A percentile compares a stretch with the other conserved stretches of the same genome.
phyloP scores from a whole-genome alignment of 2,888 invertebrate species.

The Clostera curtula region DNA sequence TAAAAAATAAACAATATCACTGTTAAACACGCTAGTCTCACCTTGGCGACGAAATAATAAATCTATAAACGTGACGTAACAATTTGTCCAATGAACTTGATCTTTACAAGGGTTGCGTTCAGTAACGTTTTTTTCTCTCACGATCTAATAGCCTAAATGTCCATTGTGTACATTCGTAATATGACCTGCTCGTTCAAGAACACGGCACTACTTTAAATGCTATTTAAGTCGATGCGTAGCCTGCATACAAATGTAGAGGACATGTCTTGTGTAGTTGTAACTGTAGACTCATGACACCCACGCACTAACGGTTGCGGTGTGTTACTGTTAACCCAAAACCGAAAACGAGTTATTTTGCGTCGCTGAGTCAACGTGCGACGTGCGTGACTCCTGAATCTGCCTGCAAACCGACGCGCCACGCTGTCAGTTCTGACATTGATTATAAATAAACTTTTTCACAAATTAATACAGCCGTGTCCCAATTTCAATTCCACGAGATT shows the following conservation, averaged over 20 bases:
- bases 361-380: conserved; percentile 38
- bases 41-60: no score
- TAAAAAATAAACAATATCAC: no score
- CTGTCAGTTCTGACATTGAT: conserved; percentile 14
- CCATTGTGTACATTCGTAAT: conserved; percentile 30
- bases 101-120: no score
- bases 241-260: conserved; percentile 29
- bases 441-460: conserved; percentile 7
- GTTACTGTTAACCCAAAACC: conserved; percentile 54
- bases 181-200: conserved; percentile 38
- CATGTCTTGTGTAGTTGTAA: conserved; percentile 26
- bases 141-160: conserved; percentile 22
- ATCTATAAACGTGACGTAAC: no score
- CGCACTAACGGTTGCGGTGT: conserved; percentile 55
- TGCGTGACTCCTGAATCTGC: conserved; percentile 31
- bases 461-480: conserved; percentile 20
- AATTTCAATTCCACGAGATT: conserved; percentile 31
- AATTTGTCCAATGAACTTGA: no score
- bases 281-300: conserved; percentile 42
- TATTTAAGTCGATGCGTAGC: conserved; percentile 19
- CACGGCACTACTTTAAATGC: conserved; percentile 23
- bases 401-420: conserved; percentile 26
- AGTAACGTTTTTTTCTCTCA: conserved; percentile 26
- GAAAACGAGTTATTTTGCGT: conserved; percentile 58
- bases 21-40: no score